Percentiles rank a stretch among this genome's conserved stretches.
Conservation (phyloP, 2,113 vertebrate genomes). For the Notarius lentiginosus region DNA sequence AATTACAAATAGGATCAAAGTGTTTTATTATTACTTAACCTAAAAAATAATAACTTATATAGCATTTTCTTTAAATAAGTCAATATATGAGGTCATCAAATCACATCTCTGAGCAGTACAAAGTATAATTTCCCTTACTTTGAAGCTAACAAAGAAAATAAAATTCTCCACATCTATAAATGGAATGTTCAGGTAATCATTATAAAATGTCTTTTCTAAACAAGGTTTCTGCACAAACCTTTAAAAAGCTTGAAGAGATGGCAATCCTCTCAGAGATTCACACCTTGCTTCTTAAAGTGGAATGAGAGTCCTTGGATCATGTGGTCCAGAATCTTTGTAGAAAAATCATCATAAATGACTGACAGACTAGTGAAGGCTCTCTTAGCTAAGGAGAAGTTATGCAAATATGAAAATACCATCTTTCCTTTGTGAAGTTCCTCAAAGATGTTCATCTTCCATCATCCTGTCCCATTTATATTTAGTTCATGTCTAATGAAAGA, state of each 20-base stretch:
- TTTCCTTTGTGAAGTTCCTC: background rate
- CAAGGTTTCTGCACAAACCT: conserved; percentile 60
- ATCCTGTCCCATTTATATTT: background rate
- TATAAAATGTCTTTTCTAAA: conserved; percentile 68
- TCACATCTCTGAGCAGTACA: conserved; percentile 67
- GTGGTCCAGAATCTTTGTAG: conserved; percentile 38
- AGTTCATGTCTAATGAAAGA: background rate
- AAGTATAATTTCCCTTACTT: conserved; percentile 59
- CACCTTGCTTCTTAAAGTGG: conserved; percentile 60
- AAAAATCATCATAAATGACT: conserved; percentile 41
- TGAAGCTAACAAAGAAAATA: conserved; percentile 69
- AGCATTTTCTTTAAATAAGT: conserved; percentile 79
- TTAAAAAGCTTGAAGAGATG: conserved; percentile 55
- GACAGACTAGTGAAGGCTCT: background rate
- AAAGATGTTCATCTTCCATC: background rate
- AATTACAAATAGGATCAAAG: conserved; percentile 62
- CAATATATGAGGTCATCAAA: conserved; percentile 78
- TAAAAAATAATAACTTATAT: conserved; percentile 84
- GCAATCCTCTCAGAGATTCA: conserved; percentile 41
- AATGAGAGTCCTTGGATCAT: conserved; percentile 47
- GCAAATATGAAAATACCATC: background rate
- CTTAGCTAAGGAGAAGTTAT: background rate
- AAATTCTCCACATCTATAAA: conserved; percentile 42
- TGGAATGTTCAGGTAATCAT: conserved; percentile 59
- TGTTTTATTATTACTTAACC: conserved; percentile 79